phyloP scores from a whole-genome alignment of 2,888 invertebrate species.

The Melieria omissa region DNA sequence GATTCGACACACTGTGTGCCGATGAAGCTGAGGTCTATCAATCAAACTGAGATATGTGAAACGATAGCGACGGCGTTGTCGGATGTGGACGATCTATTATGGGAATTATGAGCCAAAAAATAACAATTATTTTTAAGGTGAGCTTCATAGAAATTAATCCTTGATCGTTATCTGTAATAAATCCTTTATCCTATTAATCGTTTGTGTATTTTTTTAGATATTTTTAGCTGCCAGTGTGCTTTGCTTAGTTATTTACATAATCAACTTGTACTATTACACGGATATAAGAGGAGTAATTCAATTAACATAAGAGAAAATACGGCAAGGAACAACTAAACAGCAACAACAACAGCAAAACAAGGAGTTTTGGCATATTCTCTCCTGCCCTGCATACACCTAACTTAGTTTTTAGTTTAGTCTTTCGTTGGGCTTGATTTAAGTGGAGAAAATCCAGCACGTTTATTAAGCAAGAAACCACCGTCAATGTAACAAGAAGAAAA shows the following conservation, averaged over 20 bases:
- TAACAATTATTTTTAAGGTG: slow-evolving; percentile 54
- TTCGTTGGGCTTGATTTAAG: background rate
- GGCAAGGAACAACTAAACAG: slow-evolving; percentile 35
- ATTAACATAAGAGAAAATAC: background rate
- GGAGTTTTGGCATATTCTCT: slow-evolving; percentile 15
- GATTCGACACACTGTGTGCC: background rate
- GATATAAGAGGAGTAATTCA: background rate
- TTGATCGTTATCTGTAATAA: background rate
- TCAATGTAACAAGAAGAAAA: slow-evolving; percentile 14
- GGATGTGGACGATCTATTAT: slow-evolving; percentile 42
- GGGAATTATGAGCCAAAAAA: slow-evolving; percentile 59
- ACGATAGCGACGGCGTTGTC: slow-evolving; percentile 1
- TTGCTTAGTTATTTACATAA: slow-evolving; percentile 41
- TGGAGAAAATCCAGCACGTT: slow-evolving; percentile 8
- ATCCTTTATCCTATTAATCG: slow-evolving; percentile 11
- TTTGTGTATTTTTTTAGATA: slow-evolving; percentile 41
- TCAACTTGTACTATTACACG: slow-evolving; percentile 3
- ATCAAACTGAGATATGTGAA: slow-evolving; percentile 37
- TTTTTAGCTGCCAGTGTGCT: slow-evolving; percentile 49
- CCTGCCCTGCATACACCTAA: too few species aligned
- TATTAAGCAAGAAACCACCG: slow-evolving; percentile 35
- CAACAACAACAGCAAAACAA: slow-evolving; percentile 31
- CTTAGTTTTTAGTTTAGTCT: too few species aligned
- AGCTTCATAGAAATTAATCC: slow-evolving; percentile 31
- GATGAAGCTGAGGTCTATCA: background rate